Evolutionary conservation across 1,140 invertebrate species (phyloP), one percentile per base, ranked within the genome.

Genomic region (Heliconius hermathena): DNA sequence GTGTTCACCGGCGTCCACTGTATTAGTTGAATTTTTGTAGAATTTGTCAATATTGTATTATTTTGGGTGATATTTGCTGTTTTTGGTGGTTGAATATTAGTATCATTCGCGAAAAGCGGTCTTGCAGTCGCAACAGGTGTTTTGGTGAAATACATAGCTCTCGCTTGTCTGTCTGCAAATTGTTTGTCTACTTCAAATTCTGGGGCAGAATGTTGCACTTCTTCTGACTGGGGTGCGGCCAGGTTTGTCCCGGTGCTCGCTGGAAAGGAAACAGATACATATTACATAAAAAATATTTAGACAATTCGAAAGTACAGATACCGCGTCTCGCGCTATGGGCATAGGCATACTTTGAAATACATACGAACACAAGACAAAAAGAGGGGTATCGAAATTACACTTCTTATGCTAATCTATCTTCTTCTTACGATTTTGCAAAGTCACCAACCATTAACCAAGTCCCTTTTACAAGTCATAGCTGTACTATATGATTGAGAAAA

Each of bases 81-180:
- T 22, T 52, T 73, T 8, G 54, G 26, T 38, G 60, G 71, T 79
- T 70, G 73, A n/a, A 70, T 33, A 18, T 85, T 84, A n/a, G 84
- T 89, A 20, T 46, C 72, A 46, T 73, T 77, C 26, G 26, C 9
- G 22, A 46, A 36, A 52, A 71, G 85, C 87, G 60, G 71, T 74
- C 20, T 73, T 52, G 81, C 84, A 73, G 73, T 76, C 1, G 57
- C 66, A 77, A 66, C 33, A 81, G 79, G 33, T 75, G 89, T 88
- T 81, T 93, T 93, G 0, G 89, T 88, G 81, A 89, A 91, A 87
- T 94, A 93, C 90, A 93, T 91, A 60, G 92, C 93, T 41, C 91
- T 89, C n/a, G 88, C 79, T 74, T 91, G 89, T 75, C 93, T 83
- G 9, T 92, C 91, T 0, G 85, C 76, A 38, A 81, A 85, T 36